These are phyloP conservation scores for Thalassoma bifasciatum DNA, from an alignment of 2,113 vertebrate genomes.

Conservation along the genomic window DNA sequence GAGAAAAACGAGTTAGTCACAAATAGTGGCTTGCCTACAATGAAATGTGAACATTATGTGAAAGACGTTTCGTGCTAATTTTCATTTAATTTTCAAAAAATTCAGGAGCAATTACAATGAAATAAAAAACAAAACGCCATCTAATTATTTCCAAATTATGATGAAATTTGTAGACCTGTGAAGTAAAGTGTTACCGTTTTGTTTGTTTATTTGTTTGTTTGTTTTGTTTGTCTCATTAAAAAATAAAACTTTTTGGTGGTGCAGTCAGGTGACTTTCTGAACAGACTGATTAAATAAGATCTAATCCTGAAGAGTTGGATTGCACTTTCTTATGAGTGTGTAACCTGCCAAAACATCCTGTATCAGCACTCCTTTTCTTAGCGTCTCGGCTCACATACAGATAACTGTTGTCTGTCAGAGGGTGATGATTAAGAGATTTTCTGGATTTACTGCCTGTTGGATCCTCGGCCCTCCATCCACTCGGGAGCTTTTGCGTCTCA, in stretches of 20 bases:
- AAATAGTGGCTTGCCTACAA: no score
- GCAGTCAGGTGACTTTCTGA: background rate
- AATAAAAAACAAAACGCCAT: no score
- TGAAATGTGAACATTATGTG: no score
- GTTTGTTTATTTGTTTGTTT: background rate
- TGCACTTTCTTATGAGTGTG: conserved; percentile 7
- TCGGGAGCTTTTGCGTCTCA: conserved; percentile 57
- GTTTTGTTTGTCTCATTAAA: no score
- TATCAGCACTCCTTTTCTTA: conserved; percentile 42
- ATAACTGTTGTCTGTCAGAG: conserved; percentile 43
- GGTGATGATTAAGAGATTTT: conserved; percentile 72
- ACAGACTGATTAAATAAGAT: background rate
- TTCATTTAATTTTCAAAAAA: no score
- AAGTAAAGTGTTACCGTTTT: no score
- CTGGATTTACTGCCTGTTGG: conserved; percentile 55
- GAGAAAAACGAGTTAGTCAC: no score
- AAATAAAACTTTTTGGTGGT: background rate
- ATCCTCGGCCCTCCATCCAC: conserved; percentile 42
- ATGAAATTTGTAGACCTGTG: no score
- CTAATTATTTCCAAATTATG: no score
- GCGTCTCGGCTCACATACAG: conserved; percentile 23
- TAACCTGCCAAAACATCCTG: conserved; percentile 41
- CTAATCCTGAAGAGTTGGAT: background rate
- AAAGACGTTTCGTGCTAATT: no score
- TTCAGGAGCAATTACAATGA: no score